Base-by-base conservation (phyloP, 1,140 invertebrate species). In the Rhagoletis pomonella region DNA sequence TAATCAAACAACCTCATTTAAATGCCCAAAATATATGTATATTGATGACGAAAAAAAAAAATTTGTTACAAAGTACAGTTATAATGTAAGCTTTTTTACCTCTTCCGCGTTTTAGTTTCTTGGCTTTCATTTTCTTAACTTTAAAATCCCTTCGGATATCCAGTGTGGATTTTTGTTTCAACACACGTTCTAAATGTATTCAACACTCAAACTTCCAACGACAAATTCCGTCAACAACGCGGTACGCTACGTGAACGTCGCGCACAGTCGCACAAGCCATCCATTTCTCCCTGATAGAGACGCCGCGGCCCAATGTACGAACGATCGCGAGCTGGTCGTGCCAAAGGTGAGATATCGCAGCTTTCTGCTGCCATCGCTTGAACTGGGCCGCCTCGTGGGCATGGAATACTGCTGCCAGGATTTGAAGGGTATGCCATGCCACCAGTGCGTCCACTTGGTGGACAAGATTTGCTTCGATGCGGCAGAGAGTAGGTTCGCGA, bases 401-500 rank as follows among this genome's bases (percentile, higher is more conserved):
- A 55, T 58, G 7, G 55, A n/a, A 64, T 64, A 4, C 59, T 64
- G 42, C 5, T 17, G 39, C 58, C 42, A 2, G 62, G 44, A 65
- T 19, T 44, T 10, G 14, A 64, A n/a, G 0, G 5, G 42, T 44
- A 44, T 47, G 44, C n/a, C 7, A 39, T 73, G 6, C 59, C 44
- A 14, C 42, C 9, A 1, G 39, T 64, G 77, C 59, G 19, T n/a
- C n/a, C 65, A n/a, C 10, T 10, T 19, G 85, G 47, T 6, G 65
- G 44, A 85, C 62, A 69, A 73, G 84, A 29, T 60, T 77, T 55
- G 14, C 65, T 55, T 42, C 67, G 85, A 60, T 85, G 14, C 7
- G 85, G 87, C 3, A 86, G 17, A 14, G 69, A 86, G 59, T 86
- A 88, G 7, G 67, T 88, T 6, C 88, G 86, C 4, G 85, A 60